Evolutionary conservation across 2,113 vertebrate species (phyloP), one percentile per base, ranked within the genome.

Genomic region (Nycticorax nycticorax): DNA sequence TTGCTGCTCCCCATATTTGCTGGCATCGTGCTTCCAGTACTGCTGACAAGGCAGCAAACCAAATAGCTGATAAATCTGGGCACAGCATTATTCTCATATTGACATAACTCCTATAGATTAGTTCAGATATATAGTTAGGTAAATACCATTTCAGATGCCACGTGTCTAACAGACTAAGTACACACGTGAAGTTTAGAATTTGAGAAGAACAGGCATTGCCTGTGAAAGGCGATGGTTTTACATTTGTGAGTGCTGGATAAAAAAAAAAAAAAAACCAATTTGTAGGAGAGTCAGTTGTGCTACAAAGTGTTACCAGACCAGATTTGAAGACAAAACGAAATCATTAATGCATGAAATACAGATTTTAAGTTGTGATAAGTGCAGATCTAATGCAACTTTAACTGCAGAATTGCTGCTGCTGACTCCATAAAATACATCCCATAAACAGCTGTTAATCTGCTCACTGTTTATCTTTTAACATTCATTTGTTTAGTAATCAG

Each of bases 401-500:
- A 79, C 63, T 80, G 77, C 85, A 87, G 63, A 79, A 79, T 73
- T 96, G 45, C 78, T 76, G 41, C 69, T 94, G 81, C 74, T 82
- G 81, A 79, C 57, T 94, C 76, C 48, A 59, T 96, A 85, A 96
- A 96, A 95, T 79, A 16, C 7, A 39, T 73, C 41, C 14, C 66
- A 57, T 96, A 89, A 97, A 67, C 89, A 96, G 84, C 87, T 96
- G 92, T 62, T 97, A 95, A 91, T 93, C 94, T 93, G n/a, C 85
- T 97, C 89, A 55, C 57, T 63, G 55, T 95, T 94, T 92, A 28
- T 92, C 72, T 93, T 71, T 86, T 96, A 92, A 50, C 68, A 72
- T 88, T 95, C 55, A 55, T 95, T 97, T 95, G 71, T 96, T 96
- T 93, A 88, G 90, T 94, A 94, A 96, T 93, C 88, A 94, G 88